Evolutionary conservation across 2,797 vertebrate genomes (phyloP).

Genomic region (Pristis pectinata): DNA sequence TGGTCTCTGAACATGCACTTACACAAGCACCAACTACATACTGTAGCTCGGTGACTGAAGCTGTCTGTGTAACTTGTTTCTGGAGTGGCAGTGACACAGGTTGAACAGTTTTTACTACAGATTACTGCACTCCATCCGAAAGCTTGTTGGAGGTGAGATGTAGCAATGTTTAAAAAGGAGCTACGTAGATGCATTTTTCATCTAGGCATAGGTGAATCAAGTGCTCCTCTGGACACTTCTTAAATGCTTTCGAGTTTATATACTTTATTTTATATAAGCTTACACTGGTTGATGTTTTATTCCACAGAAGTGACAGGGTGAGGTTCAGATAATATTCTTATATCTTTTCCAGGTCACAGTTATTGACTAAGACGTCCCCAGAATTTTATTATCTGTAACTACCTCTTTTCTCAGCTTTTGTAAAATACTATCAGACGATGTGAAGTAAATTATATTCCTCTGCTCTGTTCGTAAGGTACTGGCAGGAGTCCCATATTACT

Average conservation of each 20-base stretch:
- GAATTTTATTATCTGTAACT: background rate
- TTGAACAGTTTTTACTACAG: no score
- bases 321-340: background rate
- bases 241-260: no score
- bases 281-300: background rate
- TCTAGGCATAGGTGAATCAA: background rate
- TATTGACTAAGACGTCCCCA: background rate
- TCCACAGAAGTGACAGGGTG: background rate
- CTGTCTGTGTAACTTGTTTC: no score
- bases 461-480: background rate
- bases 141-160: no score
- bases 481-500: background rate
- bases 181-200: background rate
- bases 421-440: background rate
- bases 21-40: no score
- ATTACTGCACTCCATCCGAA: no score
- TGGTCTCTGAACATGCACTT: no score
- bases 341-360: background rate
- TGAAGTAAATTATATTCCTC: background rate
- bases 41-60: no score
- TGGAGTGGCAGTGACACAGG: no score
- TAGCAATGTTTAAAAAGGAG: background rate
- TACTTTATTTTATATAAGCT: background rate
- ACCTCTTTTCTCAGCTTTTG: background rate
- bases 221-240: no score